Base-by-base conservation (phyloP, 1,140 invertebrate genomes). In the Drosophila yakuba region DNA sequence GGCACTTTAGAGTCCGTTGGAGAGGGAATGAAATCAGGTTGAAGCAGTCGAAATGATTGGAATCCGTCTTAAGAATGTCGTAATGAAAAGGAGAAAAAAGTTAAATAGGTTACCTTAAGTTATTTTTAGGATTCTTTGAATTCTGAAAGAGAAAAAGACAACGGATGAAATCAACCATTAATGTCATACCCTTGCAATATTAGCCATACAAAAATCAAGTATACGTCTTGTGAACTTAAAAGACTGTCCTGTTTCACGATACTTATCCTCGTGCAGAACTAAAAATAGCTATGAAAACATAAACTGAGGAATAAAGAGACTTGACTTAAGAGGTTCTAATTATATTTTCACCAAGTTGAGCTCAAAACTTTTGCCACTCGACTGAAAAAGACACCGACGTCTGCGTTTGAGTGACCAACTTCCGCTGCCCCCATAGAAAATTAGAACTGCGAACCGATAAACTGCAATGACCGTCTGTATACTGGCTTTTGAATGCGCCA, bases 331-430 rank as follows among this genome's bases (percentile, higher is more conserved):
- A n/a, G 28, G 15, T 56, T 15, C 8, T 36, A 52, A 57, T 44
- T 28, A 14, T 4, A 44, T 32, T 25, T 25, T 12, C 2, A 7
- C 11, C 20, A 15, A n/a, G 23, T 20, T 25, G 2, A 12, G 23
- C n/a, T 8, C 12, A 43, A 57, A 44, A 11, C 4, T 48, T 25
- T 3, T 4, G 32, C 55, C 28, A 38, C 32, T 59, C 23, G 17
- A 36, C 32, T 20, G n/a, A n/a, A 51, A 51, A 43, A 36, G 57
- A 51, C 23, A 39, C 35, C 48, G 61, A 68, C 17, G 44, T 48
- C 57, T 68, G 64, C 64, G 36, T 54, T 68, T 68, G 51, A 71
- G 28, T 56, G 60, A 71, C 32, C 48, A 61, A 60, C 36, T 66
- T 55, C 35, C 39, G 35, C 10, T 10, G 38, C n/a, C 35, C 17